phyloP scores from a whole-genome alignment of 1,140 invertebrate species.

The Sycobia sp. region DNA sequence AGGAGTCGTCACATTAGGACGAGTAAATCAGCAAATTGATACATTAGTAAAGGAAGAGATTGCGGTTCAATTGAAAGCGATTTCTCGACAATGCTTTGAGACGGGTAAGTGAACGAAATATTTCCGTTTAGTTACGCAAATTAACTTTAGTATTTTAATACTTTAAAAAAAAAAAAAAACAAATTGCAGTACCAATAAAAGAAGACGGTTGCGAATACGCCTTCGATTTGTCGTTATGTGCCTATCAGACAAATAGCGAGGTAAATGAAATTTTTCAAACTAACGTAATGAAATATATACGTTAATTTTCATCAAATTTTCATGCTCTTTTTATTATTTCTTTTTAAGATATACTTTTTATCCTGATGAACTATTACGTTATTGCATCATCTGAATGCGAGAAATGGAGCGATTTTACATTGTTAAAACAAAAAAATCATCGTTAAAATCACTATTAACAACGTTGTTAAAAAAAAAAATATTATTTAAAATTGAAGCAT shows the following conservation, averaged over 20 bases:
- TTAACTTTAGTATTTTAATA: neutral
- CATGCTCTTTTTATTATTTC: neutral
- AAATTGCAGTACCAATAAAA: neutral
- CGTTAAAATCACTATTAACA: too few species aligned
- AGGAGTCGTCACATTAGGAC: neutral
- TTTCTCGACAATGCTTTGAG: neutral
- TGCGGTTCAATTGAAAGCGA: neutral
- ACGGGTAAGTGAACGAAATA: neutral
- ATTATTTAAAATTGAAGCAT: too few species aligned
- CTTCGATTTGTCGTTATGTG: neutral
- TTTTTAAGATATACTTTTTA: constrained; percentile 27
- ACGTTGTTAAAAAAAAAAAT: too few species aligned
- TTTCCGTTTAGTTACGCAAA: neutral
- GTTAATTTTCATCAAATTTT: neutral
- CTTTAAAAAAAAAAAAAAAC: neutral
- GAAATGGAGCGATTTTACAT: too few species aligned
- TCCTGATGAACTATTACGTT: too few species aligned
- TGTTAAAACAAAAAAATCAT: too few species aligned
- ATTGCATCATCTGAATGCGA: too few species aligned
- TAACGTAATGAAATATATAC: too few species aligned
- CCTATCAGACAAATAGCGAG: neutral
- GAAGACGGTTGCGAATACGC: constrained; percentile 12
- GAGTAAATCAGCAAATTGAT: constrained; percentile 2
- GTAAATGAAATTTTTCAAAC: constrained; percentile 5
- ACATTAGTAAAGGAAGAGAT: constrained; percentile 1